Percentiles rank a stretch among this genome's conserved stretches.
Conservation (phyloP, 2,888 invertebrate genomes). For the Drosophila vallismaia region DNA sequence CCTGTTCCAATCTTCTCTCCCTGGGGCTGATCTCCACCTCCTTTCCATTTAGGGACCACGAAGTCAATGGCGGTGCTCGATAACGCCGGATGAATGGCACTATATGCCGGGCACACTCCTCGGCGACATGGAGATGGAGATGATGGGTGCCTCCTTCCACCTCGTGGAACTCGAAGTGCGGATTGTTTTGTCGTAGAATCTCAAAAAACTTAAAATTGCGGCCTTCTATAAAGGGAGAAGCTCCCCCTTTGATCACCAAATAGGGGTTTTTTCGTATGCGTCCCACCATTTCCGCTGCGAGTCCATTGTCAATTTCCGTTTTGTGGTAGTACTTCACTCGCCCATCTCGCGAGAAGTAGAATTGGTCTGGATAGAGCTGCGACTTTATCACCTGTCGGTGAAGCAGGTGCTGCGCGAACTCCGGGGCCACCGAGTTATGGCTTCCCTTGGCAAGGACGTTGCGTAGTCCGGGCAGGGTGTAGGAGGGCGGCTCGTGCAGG, state of each 20-base stretch:
- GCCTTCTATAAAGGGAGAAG: conserved; percentile 82
- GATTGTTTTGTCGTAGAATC: conserved; percentile 85
- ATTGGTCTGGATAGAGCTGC: conserved; percentile 85
- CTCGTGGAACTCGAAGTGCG: conserved; percentile 86
- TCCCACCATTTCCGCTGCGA: conserved; percentile 85
- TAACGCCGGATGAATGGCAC: conserved; percentile 58
- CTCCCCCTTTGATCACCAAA: conserved; percentile 86
- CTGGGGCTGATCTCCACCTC: conserved; percentile 17
- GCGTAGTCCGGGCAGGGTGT: conserved; percentile 86
- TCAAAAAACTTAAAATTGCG: conserved; percentile 54
- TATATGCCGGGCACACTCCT: conserved; percentile 85
- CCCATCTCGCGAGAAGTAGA: conserved; percentile 82
- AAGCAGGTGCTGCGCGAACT: conserved; percentile 85
- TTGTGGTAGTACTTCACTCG: conserved; percentile 59
- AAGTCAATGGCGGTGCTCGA: conserved; percentile 43
- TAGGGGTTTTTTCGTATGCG: conserved; percentile 85
- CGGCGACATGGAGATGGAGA: conserved; percentile 88
- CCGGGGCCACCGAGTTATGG: conserved; percentile 85
- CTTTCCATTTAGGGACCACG: conserved; percentile 48
- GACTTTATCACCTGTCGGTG: conserved; percentile 86
- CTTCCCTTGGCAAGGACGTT: conserved; percentile 85
- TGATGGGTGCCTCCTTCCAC: conserved; percentile 88
- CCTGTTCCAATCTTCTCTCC: background rate
- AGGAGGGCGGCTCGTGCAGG: conserved; percentile 85
- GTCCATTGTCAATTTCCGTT: conserved; percentile 67